Evolutionary conservation across 2,888 invertebrate species (phyloP).

Genomic region (Oscheius onirici): DNA sequence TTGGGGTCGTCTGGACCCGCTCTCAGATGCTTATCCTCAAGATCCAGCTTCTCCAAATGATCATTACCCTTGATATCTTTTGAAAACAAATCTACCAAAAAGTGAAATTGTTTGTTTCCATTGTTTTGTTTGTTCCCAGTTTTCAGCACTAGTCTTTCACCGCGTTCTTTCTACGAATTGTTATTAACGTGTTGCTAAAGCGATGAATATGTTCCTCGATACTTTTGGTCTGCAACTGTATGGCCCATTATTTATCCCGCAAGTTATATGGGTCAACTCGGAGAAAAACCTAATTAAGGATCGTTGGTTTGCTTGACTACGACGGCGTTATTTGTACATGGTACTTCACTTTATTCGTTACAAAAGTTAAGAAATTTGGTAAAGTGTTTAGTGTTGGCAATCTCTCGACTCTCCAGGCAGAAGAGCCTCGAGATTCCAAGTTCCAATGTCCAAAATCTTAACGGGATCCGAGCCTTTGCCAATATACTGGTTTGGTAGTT

Average conservation of each 20-base stretch:
- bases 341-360: no score
- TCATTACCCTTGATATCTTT: slow-evolving; percentile 22
- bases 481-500: slow-evolving; percentile 71
- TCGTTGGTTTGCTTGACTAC: background rate
- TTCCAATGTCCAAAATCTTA: slow-evolving; percentile 66
- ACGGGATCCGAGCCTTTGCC: slow-evolving; percentile 37
- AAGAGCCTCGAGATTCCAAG: slow-evolving; percentile 69
- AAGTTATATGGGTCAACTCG: slow-evolving; percentile 9
- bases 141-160: background rate
- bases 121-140: background rate
- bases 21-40: slow-evolving; percentile 29
- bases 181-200: no score
- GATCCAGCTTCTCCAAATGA: slow-evolving; percentile 26
- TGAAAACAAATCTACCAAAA: slow-evolving; percentile 16
- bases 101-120: no score
- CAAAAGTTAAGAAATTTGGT: background rate
- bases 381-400: slow-evolving; percentile 64
- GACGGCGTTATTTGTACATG: no score
- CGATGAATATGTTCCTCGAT: no score
- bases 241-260: no score
- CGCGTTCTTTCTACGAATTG: no score
- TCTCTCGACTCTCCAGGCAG: slow-evolving; percentile 69
- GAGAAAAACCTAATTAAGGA: background rate
- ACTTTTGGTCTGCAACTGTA: no score
- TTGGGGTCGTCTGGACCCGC: slow-evolving; percentile 31